Conservation (phyloP, 2,113 vertebrate genomes). For the Marcusenius ussheri region DNA sequence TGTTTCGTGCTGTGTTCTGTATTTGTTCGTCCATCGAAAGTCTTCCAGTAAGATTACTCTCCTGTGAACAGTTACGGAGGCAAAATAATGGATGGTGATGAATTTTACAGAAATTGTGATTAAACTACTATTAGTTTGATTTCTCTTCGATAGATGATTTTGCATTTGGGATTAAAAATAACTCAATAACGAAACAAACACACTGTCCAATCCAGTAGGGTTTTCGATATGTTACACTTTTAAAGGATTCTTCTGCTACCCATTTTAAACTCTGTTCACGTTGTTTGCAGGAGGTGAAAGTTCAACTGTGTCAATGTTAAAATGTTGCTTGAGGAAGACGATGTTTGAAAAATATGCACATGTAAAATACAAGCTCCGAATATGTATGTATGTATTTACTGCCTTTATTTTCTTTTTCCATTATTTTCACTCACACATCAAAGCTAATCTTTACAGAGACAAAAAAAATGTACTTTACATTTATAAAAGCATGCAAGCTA, state of each 20-base stretch:
- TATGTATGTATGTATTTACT: constrained; percentile 35
- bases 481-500: constrained; percentile 69
- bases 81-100: constrained; percentile 25
- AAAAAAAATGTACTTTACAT: constrained; percentile 62
- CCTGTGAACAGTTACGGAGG: constrained; percentile 17
- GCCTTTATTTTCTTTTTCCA: constrained; percentile 24
- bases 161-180: not conserved
- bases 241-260: constrained; percentile 26
- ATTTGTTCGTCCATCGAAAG: constrained; percentile 53
- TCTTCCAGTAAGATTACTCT: constrained; percentile 55
- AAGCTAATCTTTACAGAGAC: constrained; percentile 54
- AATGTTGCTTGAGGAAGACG: constrained; percentile 64
- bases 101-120: not conserved
- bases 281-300: constrained; percentile 1
- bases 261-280: not conserved
- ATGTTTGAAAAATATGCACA: constrained; percentile 66
- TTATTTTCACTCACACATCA: constrained; percentile 51
- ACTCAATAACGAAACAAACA: not conserved
- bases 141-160: not conserved
- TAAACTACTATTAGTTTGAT: not conserved
- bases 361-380: constrained; percentile 54
- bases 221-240: not conserved
- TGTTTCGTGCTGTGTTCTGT: not conserved
- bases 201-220: not conserved
- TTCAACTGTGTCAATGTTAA: constrained; percentile 24